A percentile compares a stretch with the other conserved stretches of the same genome.
Evolutionary conservation across 2,113 vertebrate species (phyloP).

Genomic region (Lota lota): DNA sequence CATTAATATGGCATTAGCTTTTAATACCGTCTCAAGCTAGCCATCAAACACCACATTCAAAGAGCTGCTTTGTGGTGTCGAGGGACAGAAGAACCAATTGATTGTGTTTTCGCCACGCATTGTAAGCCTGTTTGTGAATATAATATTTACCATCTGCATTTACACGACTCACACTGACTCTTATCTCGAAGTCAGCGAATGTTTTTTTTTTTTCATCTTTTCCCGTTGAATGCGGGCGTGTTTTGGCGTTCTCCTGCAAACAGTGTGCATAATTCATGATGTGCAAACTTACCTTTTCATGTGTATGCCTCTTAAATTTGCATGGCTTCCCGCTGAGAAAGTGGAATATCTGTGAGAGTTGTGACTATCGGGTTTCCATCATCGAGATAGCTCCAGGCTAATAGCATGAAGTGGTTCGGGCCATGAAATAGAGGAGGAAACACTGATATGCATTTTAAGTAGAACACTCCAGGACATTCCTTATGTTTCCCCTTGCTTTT

Average conservation of each 20-base stretch:
- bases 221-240: slow-evolving; percentile 22
- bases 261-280: slow-evolving; percentile 68
- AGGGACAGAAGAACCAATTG: slow-evolving; percentile 5
- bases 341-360: slow-evolving; percentile 25
- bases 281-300: slow-evolving; percentile 53
- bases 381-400: slow-evolving; percentile 47
- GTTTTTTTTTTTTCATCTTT: too few relatives aligned
- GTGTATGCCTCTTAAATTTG: slow-evolving; percentile 42
- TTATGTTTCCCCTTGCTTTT: slow-evolving; percentile 15
- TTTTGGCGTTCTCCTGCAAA: slow-evolving; percentile 41
- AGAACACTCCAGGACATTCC: slow-evolving; percentile 32
- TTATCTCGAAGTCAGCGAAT: slow-evolving; percentile 46
- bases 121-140: slow-evolving; percentile 28
- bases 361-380: slow-evolving; percentile 39
- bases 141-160: slow-evolving; percentile 20
- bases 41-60: slow-evolving; percentile 22
- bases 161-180: slow-evolving; percentile 21
- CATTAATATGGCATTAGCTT: slow-evolving; percentile 29
- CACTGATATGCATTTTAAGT: slow-evolving; percentile 49
- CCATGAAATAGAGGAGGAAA: slow-evolving; percentile 44
- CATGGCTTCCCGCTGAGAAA: slow-evolving; percentile 27
- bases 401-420: slow-evolving; percentile 40
- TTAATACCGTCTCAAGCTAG: slow-evolving; percentile 35
- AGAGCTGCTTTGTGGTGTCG: not conserved
- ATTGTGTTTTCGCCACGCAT: slow-evolving; percentile 13